Percentiles rank a stretch among this genome's conserved stretches.
phyloP scores from a whole-genome alignment of 1,140 invertebrate genomes.

The Antheraea pernyi region DNA sequence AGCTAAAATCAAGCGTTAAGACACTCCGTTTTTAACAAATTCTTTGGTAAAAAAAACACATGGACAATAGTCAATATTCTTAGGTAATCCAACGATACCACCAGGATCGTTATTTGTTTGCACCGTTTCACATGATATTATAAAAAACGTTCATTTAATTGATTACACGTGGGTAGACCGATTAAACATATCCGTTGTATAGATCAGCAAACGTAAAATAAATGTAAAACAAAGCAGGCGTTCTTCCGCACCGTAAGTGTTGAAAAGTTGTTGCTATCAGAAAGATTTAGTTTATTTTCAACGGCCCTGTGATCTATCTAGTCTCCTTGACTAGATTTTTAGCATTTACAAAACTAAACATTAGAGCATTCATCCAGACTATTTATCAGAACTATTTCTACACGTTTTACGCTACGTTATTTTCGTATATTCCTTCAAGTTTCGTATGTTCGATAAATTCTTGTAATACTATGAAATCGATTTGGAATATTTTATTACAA shows the following conservation, averaged over 20 bases:
- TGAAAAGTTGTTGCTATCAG: neutral
- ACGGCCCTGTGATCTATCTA: neutral
- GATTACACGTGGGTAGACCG: neutral
- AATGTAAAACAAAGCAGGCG: neutral
- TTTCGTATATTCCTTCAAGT: neutral
- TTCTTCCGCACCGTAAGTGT: neutral
- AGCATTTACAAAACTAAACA: neutral
- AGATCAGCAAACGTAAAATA: neutral
- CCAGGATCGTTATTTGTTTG: too few relatives aligned
- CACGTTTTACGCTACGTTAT: neutral
- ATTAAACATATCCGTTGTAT: conserved; percentile 1
- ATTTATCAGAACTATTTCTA: neutral
- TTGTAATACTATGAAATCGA: too few relatives aligned
- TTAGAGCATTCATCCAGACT: neutral
- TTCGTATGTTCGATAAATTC: too few relatives aligned
- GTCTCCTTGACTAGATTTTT: neutral
- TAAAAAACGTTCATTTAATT: neutral
- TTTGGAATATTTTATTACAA: too few relatives aligned
- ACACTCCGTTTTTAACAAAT: too few relatives aligned
- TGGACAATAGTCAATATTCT: too few relatives aligned
- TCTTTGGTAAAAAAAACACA: too few relatives aligned
- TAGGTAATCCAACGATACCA: too few relatives aligned
- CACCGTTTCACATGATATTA: too few relatives aligned
- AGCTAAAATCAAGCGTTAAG: too few relatives aligned
- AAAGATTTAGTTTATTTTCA: neutral